These are phyloP conservation scores for Pachypanchax playfairii DNA, from an alignment of 2,113 vertebrate genomes.

Conservation along the genomic window DNA sequence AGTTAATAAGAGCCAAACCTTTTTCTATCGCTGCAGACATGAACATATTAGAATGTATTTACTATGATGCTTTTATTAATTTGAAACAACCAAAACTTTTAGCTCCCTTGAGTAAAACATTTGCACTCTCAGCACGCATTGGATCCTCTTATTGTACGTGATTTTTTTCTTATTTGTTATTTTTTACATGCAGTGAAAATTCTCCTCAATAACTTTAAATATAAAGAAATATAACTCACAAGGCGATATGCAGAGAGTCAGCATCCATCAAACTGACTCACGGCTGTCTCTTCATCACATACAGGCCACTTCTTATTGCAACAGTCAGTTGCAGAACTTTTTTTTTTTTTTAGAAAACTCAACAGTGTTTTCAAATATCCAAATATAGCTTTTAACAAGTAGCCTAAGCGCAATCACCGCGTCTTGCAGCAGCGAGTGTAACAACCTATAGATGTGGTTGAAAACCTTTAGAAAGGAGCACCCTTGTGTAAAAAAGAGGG, in stretches of 20 bases:
- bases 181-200: too few species aligned
- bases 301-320: too few species aligned
- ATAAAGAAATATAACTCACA: too few species aligned
- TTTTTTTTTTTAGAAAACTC: neutral
- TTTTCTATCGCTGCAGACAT: too few species aligned
- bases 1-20: too few species aligned
- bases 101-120: neutral
- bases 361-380: neutral
- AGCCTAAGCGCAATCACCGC: neutral
- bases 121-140: neutral
- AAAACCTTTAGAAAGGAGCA: neutral
- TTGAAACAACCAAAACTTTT: too few species aligned
- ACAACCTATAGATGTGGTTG: neutral
- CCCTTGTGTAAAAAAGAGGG: neutral
- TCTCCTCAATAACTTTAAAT: too few species aligned
- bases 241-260: neutral
- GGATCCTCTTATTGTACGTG: too few species aligned
- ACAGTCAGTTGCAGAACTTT: neutral
- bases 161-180: too few species aligned
- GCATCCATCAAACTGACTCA: constrained; percentile 9
- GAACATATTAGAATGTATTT: too few species aligned
- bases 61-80: too few species aligned
- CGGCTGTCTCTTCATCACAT: constrained; percentile 18
- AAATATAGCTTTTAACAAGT: neutral
- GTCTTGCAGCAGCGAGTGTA: neutral